phyloP scores from a whole-genome alignment of 2,888 invertebrate genomes.

The Pristionchus entomophagus region DNA sequence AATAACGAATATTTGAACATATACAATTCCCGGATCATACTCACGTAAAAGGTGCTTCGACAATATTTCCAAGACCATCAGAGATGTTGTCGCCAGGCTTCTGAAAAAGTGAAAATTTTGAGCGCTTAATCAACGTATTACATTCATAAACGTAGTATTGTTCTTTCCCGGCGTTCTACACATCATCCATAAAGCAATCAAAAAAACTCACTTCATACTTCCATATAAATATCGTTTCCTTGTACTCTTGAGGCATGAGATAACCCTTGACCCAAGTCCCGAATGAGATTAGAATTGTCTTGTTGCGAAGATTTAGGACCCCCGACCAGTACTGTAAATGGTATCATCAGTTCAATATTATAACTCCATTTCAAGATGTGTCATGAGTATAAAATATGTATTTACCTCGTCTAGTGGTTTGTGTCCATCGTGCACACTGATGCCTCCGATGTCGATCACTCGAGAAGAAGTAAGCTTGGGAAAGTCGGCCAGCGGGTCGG shows the following conservation, averaged over 20 bases:
- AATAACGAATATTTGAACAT: background rate
- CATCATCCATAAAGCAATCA: too few species aligned
- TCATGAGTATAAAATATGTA: background rate
- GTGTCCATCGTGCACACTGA: conserved; percentile 8
- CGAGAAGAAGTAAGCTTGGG: background rate
- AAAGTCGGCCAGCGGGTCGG: too few species aligned
- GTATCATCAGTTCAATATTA: too few species aligned
- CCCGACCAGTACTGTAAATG: background rate
- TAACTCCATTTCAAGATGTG: background rate
- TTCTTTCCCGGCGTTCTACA: too few species aligned
- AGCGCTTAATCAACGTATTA: too few species aligned
- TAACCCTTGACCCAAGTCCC: conserved; percentile 18
- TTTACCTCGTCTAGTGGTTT: background rate
- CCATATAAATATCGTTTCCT: conserved; percentile 21
- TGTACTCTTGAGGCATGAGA: conserved; percentile 30
- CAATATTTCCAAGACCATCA: too few species aligned
- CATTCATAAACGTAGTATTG: too few species aligned
- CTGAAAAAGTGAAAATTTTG: too few species aligned
- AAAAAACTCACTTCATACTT: conserved; percentile 26
- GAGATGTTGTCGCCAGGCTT: too few species aligned
- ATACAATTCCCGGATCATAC: background rate
- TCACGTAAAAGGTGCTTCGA: too few species aligned
- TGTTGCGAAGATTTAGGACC: background rate
- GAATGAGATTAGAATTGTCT: conserved; percentile 31
- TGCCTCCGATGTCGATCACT: too few species aligned